Percentiles rank a stretch among this genome's conserved stretches.
These are phyloP conservation scores for Cyclargus thomasi DNA, from an alignment of 1,140 invertebrate species.

Conservation along the genomic window DNA sequence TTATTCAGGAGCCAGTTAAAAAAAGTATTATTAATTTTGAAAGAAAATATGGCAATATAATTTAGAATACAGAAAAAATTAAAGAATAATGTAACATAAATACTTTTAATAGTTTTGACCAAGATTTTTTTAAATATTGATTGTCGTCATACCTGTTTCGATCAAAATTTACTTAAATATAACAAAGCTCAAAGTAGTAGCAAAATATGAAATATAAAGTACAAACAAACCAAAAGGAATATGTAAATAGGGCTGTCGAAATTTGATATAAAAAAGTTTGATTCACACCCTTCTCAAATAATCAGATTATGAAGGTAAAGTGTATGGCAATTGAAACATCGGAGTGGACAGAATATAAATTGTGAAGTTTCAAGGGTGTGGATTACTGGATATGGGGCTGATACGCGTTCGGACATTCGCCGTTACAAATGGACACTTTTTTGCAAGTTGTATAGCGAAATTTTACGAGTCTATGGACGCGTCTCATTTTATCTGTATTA, in stretches of 20 bases:
- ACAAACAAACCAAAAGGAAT: conserved; percentile 26
- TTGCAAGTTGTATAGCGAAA: conserved; percentile 1
- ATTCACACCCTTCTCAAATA: conserved; percentile 52
- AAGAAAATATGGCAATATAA: too few relatives aligned
- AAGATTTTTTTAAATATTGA: too few relatives aligned
- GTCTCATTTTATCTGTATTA: neutral
- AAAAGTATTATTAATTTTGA: too few relatives aligned
- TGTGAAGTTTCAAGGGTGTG: conserved; percentile 51
- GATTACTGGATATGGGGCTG: conserved; percentile 34
- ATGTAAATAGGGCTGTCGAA: conserved; percentile 25
- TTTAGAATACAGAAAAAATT: too few relatives aligned
- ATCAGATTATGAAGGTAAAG: conserved; percentile 60
- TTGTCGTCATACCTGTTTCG: too few relatives aligned
- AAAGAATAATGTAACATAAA: too few relatives aligned
- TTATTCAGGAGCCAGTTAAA: too few relatives aligned
- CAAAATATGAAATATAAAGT: conserved; percentile 10
- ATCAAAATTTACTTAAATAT: too few relatives aligned
- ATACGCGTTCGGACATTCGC: conserved; percentile 23
- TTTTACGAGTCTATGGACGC: neutral
- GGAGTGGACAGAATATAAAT: conserved; percentile 64
- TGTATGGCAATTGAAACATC: conserved; percentile 62
- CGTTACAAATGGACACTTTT: conserved; percentile 18
- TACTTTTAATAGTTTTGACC: too few relatives aligned
- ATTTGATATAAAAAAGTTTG: conserved; percentile 36
- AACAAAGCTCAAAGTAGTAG: neutral